These are phyloP conservation scores for Dicroscelio sp. DNA, from an alignment of 2,888 invertebrate genomes.

Conservation along the genomic window DNA sequence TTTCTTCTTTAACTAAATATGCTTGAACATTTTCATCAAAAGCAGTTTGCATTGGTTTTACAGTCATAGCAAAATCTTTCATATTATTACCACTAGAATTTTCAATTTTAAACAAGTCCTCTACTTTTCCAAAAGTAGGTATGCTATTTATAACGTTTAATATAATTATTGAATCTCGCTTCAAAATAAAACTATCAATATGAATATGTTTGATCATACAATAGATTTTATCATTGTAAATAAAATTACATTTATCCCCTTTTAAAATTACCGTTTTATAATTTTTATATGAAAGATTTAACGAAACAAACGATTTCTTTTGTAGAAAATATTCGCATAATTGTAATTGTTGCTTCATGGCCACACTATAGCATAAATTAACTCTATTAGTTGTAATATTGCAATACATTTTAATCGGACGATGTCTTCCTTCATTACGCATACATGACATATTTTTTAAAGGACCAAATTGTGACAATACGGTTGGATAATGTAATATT, in stretches of 20 bases:
- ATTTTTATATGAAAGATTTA: neutral
- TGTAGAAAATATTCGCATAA: conserved; percentile 54
- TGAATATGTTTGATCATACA: neutral
- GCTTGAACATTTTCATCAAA: neutral
- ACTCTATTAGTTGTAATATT: conserved; percentile 47
- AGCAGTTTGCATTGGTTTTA: neutral
- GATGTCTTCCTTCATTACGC: conserved; percentile 60
- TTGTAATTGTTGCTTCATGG: conserved; percentile 55
- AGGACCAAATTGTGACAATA: conserved; percentile 54
- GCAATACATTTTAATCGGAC: conserved; percentile 54
- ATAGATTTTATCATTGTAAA: neutral
- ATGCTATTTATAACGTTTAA: neutral
- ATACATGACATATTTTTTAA: conserved; percentile 41
- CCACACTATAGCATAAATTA: conserved; percentile 48
- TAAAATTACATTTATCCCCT: neutral
- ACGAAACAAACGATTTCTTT: conserved; percentile 41
- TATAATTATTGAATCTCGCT: neutral
- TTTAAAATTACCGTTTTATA: neutral
- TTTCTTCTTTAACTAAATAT: neutral
- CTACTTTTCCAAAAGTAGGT: neutral
- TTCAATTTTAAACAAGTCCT: neutral
- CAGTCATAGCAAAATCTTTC: neutral
- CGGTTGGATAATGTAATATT: conserved; percentile 42
- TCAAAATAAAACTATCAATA: neutral
- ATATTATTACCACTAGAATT: neutral